phyloP scores from a whole-genome alignment of 2,797 vertebrate genomes.

The Mus minutoides region DNA sequence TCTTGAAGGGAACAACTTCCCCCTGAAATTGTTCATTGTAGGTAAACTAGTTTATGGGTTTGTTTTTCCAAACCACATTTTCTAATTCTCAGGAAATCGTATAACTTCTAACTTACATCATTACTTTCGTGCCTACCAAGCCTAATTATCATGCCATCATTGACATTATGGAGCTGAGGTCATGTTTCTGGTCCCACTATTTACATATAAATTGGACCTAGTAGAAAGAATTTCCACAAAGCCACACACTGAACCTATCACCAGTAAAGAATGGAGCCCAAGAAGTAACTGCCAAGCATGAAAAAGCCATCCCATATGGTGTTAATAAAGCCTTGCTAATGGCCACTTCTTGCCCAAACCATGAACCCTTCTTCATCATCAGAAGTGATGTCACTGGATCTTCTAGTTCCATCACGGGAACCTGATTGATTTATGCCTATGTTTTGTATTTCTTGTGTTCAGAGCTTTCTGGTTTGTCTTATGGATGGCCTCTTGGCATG shows the following conservation, averaged over 20 bases:
- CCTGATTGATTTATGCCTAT: not conserved
- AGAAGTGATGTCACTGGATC: not conserved
- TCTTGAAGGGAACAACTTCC: slow-evolving; percentile 49
- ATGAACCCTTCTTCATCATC: not conserved
- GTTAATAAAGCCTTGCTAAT: slow-evolving; percentile 49
- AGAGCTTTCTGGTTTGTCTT: not conserved
- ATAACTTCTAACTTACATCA: slow-evolving; percentile 49
- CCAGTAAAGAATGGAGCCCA: slow-evolving; percentile 31
- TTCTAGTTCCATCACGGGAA: not conserved
- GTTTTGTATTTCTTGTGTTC: not conserved
- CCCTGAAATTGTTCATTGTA: slow-evolving; percentile 42
- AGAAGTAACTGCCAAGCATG: slow-evolving; percentile 6
- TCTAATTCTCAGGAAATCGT: slow-evolving; percentile 60
- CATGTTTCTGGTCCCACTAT: slow-evolving; percentile 3
- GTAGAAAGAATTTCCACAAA: slow-evolving; percentile 33
- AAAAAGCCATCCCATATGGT: slow-evolving; percentile 27
- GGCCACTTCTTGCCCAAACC: slow-evolving; percentile 1
- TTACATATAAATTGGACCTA: slow-evolving; percentile 35
- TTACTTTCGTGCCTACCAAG: slow-evolving; percentile 52
- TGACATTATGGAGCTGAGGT: slow-evolving; percentile 36
- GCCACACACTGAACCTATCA: slow-evolving; percentile 29
- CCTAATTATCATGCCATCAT: slow-evolving; percentile 51
- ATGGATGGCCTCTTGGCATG: not conserved
- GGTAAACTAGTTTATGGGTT: slow-evolving; percentile 54
- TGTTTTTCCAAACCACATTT: slow-evolving; percentile 70